Percentiles rank a stretch among this genome's conserved stretches.
These are phyloP conservation scores for Pelecanus crispus DNA, from an alignment of 2,113 vertebrate genomes.

Conservation along the genomic window DNA sequence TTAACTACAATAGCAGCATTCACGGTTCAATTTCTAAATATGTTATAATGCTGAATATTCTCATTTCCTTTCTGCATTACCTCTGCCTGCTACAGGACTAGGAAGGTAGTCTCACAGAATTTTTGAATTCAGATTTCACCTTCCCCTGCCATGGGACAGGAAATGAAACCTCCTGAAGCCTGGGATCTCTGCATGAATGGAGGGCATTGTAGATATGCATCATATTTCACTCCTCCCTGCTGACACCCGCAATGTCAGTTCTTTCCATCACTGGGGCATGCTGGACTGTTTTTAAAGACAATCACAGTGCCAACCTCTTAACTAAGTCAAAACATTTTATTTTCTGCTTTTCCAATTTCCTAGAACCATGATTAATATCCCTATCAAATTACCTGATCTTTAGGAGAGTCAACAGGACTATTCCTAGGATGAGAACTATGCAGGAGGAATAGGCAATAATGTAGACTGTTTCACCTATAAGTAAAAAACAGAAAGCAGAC, in stretches of 20 bases:
- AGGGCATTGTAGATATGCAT: constrained; percentile 15
- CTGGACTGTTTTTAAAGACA: constrained; percentile 16
- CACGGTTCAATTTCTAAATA: not conserved
- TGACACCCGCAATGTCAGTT: not conserved
- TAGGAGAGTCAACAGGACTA: constrained; percentile 69
- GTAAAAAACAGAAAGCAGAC: constrained; percentile 19
- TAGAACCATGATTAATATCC: not conserved
- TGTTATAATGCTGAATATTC: constrained; percentile 10
- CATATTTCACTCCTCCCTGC: constrained; percentile 14
- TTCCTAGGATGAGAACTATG: constrained; percentile 70
- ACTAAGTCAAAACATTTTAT: not conserved
- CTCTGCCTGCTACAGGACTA: constrained; percentile 9
- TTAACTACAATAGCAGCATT: constrained; percentile 47
- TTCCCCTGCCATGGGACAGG: constrained; percentile 51
- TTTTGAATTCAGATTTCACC: constrained; percentile 55
- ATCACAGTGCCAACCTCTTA: not conserved
- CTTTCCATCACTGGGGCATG: not conserved
- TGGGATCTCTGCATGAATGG: constrained; percentile 42
- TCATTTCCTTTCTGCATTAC: constrained; percentile 60
- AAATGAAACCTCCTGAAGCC: constrained; percentile 58
- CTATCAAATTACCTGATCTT: constrained; percentile 78
- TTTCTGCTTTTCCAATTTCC: constrained; percentile 17
- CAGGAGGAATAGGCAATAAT: constrained; percentile 66
- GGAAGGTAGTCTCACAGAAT: not conserved
- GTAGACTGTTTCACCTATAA: constrained; percentile 77